Evolutionary conservation across 2,113 vertebrate genomes (phyloP).

Genomic region (Salvelinus fontinalis): DNA sequence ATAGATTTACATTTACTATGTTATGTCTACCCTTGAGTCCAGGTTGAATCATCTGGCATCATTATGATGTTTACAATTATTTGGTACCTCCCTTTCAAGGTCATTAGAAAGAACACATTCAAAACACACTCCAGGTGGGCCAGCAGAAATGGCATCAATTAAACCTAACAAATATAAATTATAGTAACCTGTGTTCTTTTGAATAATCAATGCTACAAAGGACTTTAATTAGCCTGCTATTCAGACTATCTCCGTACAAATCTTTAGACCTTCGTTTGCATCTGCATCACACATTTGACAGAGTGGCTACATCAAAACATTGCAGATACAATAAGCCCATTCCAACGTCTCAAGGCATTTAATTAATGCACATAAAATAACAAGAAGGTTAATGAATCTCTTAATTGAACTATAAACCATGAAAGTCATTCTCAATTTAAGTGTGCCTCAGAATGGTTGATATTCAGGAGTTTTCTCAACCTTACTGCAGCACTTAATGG

Average conservation of each 20-base stretch:
- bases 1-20: no score
- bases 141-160: not conserved
- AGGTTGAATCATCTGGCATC: not conserved
- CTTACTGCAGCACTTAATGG: no score
- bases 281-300: not conserved
- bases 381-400: conserved; percentile 28
- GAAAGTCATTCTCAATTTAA: conserved; percentile 33
- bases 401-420: conserved; percentile 21
- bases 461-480: not conserved
- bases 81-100: not conserved
- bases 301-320: not conserved
- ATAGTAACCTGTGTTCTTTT: not conserved
- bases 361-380: conserved; percentile 5
- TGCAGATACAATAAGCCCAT: not conserved
- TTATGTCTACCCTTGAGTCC: no score
- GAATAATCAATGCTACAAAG: not conserved
- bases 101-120: not conserved
- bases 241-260: no score
- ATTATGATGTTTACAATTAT: not conserved
- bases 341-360: conserved; percentile 21
- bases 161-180: not conserved
- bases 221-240: not conserved
- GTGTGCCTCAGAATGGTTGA: conserved; percentile 1
- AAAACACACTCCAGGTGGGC: not conserved
- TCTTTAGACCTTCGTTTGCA: not conserved